A percentile compares a stretch with the other conserved stretches of the same genome.
These are phyloP conservation scores for Pelmatolapia mariae DNA, from an alignment of 2,113 vertebrate genomes.

Conservation along the genomic window DNA sequence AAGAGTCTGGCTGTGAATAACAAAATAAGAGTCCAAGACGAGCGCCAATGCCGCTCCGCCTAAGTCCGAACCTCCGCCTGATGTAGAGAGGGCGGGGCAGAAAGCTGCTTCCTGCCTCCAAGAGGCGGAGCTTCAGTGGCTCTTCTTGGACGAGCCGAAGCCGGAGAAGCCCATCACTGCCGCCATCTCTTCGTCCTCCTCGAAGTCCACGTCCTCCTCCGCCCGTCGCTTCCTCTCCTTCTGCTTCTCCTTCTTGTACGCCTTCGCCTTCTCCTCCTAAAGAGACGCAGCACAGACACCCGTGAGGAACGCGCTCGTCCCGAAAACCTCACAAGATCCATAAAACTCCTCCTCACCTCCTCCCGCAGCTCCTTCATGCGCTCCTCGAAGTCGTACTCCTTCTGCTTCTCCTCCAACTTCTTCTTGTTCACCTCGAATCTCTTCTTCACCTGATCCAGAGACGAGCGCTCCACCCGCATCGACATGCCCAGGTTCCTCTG, in stretches of 20 bases:
- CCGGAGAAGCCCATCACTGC: constrained; percentile 98
- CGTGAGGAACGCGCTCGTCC: background rate
- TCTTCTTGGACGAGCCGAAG: constrained; percentile 93
- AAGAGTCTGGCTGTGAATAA: background rate
- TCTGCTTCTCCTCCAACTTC: constrained; percentile 98
- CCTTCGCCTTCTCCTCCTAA: constrained; percentile 97
- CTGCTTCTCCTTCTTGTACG: constrained; percentile 97
- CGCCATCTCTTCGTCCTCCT: constrained; percentile 97
- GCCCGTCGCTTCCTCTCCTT: constrained; percentile 92
- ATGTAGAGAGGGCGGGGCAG: background rate
- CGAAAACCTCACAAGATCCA: fast-evolving
- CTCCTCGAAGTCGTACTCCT: constrained; percentile 98
- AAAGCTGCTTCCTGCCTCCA: background rate
- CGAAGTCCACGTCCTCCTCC: constrained; percentile 88
- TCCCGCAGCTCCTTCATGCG: constrained; percentile 96
- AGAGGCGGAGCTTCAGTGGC: constrained; percentile 71
- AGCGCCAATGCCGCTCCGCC: fast-evolving
- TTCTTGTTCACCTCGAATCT: constrained; percentile 97
- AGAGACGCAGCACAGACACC: background rate
- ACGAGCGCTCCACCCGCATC: constrained; percentile 96
- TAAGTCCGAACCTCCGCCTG: background rate
- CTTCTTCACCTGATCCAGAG: constrained; percentile 95
- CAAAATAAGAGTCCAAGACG: background rate
- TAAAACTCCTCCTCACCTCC: constrained; percentile 75
- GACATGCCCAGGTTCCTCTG: constrained; percentile 99